phyloP scores from a whole-genome alignment of 2,113 vertebrate genomes.

The Tragelaphus buxtoni region DNA sequence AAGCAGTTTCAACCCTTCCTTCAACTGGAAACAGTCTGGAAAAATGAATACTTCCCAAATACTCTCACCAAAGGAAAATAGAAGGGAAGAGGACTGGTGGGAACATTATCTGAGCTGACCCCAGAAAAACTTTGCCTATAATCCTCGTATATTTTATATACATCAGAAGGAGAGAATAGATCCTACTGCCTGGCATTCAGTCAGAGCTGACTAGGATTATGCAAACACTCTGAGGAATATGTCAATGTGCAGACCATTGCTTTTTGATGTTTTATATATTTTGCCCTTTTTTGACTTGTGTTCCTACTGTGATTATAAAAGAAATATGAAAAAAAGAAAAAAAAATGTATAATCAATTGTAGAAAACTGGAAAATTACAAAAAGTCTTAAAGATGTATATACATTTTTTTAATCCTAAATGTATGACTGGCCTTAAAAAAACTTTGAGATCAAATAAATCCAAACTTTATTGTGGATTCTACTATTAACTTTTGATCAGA shows the following conservation, averaged over 20 bases:
- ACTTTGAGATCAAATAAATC: background rate
- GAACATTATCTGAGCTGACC: background rate
- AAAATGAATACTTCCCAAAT: background rate
- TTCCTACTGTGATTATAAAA: background rate
- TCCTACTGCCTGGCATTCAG: background rate
- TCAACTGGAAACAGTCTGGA: background rate
- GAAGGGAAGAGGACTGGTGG: background rate
- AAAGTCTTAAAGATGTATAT: background rate
- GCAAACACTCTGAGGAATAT: background rate
- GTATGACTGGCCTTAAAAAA: background rate
- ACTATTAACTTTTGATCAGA: background rate
- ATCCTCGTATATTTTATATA: background rate
- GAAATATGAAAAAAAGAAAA: background rate
- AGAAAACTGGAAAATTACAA: slow-evolving; percentile 4
- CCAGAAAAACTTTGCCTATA: background rate
- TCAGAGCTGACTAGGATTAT: background rate
- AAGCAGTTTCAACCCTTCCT: background rate
- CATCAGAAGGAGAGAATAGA: background rate
- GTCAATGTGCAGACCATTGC: background rate
- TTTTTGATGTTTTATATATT: background rate
- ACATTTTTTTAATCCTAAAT: background rate
- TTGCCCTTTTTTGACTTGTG: background rate
- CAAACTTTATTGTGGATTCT: background rate
- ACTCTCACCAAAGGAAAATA: background rate
- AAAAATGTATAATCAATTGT: background rate